Evolutionary conservation across 2,797 vertebrate species (phyloP).

Genomic region (Phrynocephalus vlangalii): DNA sequence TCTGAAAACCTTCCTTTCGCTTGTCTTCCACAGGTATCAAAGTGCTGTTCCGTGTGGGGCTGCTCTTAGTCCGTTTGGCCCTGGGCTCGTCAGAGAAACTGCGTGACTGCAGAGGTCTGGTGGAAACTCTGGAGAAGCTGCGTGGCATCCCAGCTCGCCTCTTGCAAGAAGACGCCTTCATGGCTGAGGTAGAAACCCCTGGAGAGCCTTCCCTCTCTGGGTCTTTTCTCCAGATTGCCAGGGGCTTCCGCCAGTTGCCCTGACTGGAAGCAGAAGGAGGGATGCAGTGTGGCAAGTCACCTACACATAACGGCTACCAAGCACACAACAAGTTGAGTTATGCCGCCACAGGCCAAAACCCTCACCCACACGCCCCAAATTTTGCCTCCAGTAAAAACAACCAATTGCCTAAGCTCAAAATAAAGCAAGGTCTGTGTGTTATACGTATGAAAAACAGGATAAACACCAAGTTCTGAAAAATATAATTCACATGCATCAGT

Average conservation of each 20-base stretch:
- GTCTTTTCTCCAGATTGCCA: too few relatives aligned
- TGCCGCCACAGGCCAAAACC: too few relatives aligned
- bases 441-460: too few relatives aligned
- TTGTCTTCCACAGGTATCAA: slow-evolving; percentile 80
- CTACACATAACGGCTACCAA: too few relatives aligned
- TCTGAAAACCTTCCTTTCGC: neutral
- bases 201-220: neutral
- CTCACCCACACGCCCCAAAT: too few relatives aligned
- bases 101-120: slow-evolving; percentile 84
- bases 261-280: neutral
- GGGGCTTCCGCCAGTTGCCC: neutral
- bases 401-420: too few relatives aligned
- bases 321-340: too few relatives aligned
- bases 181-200: slow-evolving; percentile 80
- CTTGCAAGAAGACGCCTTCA: slow-evolving; percentile 83
- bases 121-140: slow-evolving; percentile 89
- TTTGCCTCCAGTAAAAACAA: too few relatives aligned
- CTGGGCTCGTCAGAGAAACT: slow-evolving; percentile 85
- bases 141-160: slow-evolving; percentile 79
- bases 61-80: slow-evolving; percentile 85
- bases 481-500: too few relatives aligned
- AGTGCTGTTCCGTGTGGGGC: slow-evolving; percentile 87
- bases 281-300: neutral
- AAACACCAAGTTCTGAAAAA: too few relatives aligned
- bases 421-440: too few relatives aligned